Evolutionary conservation across 2,113 vertebrate species (phyloP), one percentile per base, ranked within the genome.

Genomic region (Porphyrio hochstetteri): DNA sequence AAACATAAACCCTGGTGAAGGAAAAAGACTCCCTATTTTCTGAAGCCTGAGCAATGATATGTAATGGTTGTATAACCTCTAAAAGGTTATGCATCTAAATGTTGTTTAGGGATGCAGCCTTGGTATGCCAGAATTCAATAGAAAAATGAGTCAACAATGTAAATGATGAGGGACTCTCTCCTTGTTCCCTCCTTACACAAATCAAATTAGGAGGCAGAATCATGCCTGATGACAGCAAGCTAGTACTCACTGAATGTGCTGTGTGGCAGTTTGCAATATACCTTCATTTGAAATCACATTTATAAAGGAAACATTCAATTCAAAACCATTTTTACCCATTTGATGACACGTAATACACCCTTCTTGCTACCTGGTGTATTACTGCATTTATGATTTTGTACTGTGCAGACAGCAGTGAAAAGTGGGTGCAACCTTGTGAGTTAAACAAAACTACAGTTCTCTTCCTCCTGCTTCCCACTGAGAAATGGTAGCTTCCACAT

Each of bases 211-310:
- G 74, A 95, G 60, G 10, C 38, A 96, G 67, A 86, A 56, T 64
- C 82, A 44, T 85, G 16, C 79, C 90, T 78, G 81, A 29, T 33
- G 78, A 74, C 68, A 83, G 28, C 79, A 89, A 82, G 50, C 40
- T 40, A 95, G 71, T 29, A 85, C 93, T 96, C 97, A 44, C 36
- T 55, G 76, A 94, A 91, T 64, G 23, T 70, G 33, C 69, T 69
- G 42, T 13, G 13, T 93, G 74, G 52, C 57, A 92, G 90, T 65
- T 95, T 96, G 71, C 77, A 94, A 75, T 70, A 85, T 61, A 40
- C 42, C 38, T 55, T 93, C 61, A 40, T 94, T 70, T 76, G 82
- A 94, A 95, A 95, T 84, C 42, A 35, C 76, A 96, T 97, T 98
- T 95, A 79, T 82, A 95, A 96, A 86, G 95, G 79, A 75, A 88